Percentiles rank a stretch among this genome's conserved stretches.
These are phyloP conservation scores for Penaeus vannamei DNA, from an alignment of 1,140 invertebrate species.

Conservation along the genomic window DNA sequence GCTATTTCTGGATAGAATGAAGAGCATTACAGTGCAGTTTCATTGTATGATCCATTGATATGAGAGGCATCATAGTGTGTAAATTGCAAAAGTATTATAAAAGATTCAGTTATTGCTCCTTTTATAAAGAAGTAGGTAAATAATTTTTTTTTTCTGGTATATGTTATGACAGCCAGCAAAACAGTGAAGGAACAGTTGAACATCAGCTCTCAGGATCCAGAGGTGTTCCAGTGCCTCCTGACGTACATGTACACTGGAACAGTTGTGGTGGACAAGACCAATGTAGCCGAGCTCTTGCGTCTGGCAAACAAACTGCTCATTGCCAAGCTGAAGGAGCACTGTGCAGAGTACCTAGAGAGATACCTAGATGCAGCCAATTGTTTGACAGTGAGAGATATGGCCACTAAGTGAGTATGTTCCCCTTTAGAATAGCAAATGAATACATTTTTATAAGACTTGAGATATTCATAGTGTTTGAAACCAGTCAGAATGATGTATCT, in stretches of 20 bases:
- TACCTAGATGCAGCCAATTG: constrained; percentile 79
- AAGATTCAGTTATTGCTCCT: constrained; percentile 68
- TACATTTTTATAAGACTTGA: background rate
- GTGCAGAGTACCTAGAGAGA: constrained; percentile 78
- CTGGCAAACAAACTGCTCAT: constrained; percentile 80
- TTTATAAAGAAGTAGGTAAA: constrained; percentile 45
- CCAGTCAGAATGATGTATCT: too few species aligned
- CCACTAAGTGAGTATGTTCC: constrained; percentile 73
- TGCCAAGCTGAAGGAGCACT: constrained; percentile 77
- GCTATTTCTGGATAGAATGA: too few species aligned
- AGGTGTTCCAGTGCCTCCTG: constrained; percentile 77
- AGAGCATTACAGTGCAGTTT: too few species aligned
- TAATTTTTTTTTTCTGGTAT: background rate
- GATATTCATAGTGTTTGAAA: too few species aligned
- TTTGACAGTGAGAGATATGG: constrained; percentile 75
- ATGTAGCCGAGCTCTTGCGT: constrained; percentile 78
- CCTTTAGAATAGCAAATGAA: background rate
- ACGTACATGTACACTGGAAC: constrained; percentile 81
- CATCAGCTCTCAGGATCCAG: constrained; percentile 76
- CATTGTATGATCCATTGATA: too few species aligned
- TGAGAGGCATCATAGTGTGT: too few species aligned
- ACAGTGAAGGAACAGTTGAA: constrained; percentile 76
- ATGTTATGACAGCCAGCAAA: constrained; percentile 69
- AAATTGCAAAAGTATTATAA: too few species aligned
- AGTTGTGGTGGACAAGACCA: constrained; percentile 77